These are phyloP conservation scores for Gryllus longicercus DNA, from an alignment of 2,888 invertebrate genomes.

Conservation along the genomic window DNA sequence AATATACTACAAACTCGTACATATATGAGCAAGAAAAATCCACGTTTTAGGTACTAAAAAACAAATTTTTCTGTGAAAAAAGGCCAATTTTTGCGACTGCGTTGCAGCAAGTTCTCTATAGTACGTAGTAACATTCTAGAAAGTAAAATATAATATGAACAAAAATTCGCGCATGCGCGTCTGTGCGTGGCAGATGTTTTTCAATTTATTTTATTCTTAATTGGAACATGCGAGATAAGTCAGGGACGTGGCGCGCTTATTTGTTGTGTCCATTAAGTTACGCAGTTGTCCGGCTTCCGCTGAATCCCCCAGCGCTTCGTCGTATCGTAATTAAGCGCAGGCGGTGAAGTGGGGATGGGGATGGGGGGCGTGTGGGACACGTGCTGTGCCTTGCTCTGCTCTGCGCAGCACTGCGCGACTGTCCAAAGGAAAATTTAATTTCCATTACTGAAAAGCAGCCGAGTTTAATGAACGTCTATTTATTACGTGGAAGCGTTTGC, in stretches of 20 bases:
- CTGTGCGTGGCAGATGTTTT: too few relatives aligned
- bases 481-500: not conserved
- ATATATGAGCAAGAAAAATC: too few relatives aligned
- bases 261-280: not conserved
- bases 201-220: too few relatives aligned
- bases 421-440: constrained; percentile 8
- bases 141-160: too few relatives aligned
- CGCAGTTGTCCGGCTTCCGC: not conserved
- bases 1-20: too few relatives aligned
- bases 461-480: not conserved
- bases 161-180: too few relatives aligned
- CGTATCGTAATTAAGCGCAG: not conserved
- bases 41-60: too few relatives aligned
- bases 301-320: not conserved
- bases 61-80: too few relatives aligned
- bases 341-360: not conserved
- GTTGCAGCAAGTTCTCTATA: too few relatives aligned
- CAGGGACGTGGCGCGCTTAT: not conserved
- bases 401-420: not conserved
- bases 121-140: too few relatives aligned
- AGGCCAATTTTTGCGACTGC: too few relatives aligned
- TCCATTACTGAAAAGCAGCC: not conserved
- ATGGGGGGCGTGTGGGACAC: not conserved
- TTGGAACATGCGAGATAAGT: too few relatives aligned
- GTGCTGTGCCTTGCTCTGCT: not conserved